phyloP scores from a whole-genome alignment of 2,113 vertebrate species.

The Eudyptes chrysolophus region DNA sequence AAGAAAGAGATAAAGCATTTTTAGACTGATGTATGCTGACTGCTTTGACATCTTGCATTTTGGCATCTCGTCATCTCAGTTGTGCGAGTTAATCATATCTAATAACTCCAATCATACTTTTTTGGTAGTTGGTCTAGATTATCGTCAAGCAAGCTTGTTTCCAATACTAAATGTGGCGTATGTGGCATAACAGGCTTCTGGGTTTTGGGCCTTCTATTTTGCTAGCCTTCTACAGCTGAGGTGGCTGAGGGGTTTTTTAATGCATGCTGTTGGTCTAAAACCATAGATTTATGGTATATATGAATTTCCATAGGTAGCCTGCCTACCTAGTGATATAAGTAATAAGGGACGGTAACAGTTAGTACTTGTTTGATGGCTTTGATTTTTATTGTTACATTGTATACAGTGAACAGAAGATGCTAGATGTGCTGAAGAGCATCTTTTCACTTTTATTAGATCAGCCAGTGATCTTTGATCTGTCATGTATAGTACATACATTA shows the following conservation, averaged over 20 bases:
- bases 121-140: background rate
- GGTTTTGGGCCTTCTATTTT: background rate
- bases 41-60: background rate
- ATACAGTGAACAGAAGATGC: background rate
- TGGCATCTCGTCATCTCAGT: background rate
- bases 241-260: background rate
- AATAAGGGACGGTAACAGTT: background rate
- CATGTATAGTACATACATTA: background rate
- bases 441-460: background rate
- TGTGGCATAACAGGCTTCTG: background rate
- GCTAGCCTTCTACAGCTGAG: background rate
- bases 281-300: background rate
- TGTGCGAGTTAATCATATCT: background rate
- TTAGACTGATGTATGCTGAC: background rate
- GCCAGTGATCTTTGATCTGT: background rate
- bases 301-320: background rate
- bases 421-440: background rate
- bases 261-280: background rate
- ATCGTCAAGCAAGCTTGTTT: background rate
- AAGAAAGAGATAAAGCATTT: background rate
- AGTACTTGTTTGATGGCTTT: background rate
- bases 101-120: background rate
- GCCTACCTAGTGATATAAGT: background rate
- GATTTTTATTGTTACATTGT: background rate
- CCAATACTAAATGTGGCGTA: background rate